Evolutionary conservation across 2,797 vertebrate genomes (phyloP), one percentile per base, ranked within the genome.

Genomic region (Coccyzus lansbergi): DNA sequence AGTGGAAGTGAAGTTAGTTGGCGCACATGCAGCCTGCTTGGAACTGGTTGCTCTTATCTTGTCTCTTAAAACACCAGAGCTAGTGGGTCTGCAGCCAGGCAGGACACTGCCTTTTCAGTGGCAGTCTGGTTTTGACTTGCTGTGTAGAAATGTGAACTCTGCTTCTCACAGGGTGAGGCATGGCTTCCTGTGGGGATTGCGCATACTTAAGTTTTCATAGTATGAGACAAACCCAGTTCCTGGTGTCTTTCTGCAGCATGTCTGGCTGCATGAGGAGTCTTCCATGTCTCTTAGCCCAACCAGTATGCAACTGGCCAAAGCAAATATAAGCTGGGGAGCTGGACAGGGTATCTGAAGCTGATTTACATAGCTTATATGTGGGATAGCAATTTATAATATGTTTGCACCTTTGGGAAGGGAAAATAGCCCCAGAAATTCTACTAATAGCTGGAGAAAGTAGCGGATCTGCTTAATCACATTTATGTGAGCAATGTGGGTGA

Each of bases 271-370:
- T 36, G 78, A 90, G 90, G 78, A n/a, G 0, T 89, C 81, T 74
- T 93, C 65, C 92, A 62, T 83, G 51, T 92, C 64, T 89, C 40
- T 31, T 64, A 91, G 67, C 56, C 86, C 70, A 92, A 94, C 69
- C n/a, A 69, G 40, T 13, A 44, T 90, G 69, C 70, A 55, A 13
- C 49, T 83, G 76, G 82, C 90, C 92, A 95, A 95, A 93, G 52
- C 60, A 72, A 86, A 62, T 28, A 3, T 10, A 52, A 0, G 3
- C 33, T 38, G 38, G 38, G 38, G 38, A 79, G 69, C 62, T 40
- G 42, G 49, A 65, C 46, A 72, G 64, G 40, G 10, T 71, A 33
- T 58, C 52, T 52, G 56, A 77, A 83, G 40, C 40, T 36, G 14
- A 29, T 74, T 38, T 46, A 55, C 2, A 2, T 86, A 94, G 68